Percentiles rank a stretch among this genome's conserved stretches.
phyloP scores from a whole-genome alignment of 2,888 invertebrate genomes.

The Stenchaetothrips biformis region DNA sequence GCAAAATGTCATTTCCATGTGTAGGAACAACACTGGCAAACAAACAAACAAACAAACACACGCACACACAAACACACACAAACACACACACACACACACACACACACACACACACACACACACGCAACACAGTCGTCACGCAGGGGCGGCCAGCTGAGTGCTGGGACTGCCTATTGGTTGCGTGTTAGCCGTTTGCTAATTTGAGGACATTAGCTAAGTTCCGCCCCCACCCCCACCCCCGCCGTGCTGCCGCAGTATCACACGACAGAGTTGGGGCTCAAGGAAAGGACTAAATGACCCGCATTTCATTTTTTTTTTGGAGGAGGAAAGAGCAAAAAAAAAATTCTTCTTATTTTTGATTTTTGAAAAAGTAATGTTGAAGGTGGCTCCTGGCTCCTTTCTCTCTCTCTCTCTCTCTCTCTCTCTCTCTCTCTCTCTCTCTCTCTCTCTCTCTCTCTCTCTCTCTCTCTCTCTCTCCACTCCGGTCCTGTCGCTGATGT shows the following conservation, averaged over 20 bases:
- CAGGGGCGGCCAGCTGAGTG: neutral
- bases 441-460: too few species aligned
- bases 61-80: neutral
- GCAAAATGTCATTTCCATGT: neutral
- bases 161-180: neutral
- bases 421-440: conserved; percentile 26
- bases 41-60: neutral
- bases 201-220: neutral
- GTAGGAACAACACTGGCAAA: neutral
- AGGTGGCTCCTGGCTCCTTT: too few species aligned
- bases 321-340: too few species aligned
- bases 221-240: neutral
- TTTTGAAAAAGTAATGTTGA: too few species aligned
- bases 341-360: too few species aligned
- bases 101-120: neutral
- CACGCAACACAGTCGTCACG: neutral
- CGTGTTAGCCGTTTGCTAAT: neutral
- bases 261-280: neutral
- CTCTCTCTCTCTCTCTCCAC: too few species aligned
- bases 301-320: too few species aligned
- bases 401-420: neutral
- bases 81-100: neutral
- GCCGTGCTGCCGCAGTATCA: neutral
- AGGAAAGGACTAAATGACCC: too few species aligned
- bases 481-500: too few species aligned